phyloP scores from a whole-genome alignment of 1,140 invertebrate species.

The Heliconius melpomene region DNA sequence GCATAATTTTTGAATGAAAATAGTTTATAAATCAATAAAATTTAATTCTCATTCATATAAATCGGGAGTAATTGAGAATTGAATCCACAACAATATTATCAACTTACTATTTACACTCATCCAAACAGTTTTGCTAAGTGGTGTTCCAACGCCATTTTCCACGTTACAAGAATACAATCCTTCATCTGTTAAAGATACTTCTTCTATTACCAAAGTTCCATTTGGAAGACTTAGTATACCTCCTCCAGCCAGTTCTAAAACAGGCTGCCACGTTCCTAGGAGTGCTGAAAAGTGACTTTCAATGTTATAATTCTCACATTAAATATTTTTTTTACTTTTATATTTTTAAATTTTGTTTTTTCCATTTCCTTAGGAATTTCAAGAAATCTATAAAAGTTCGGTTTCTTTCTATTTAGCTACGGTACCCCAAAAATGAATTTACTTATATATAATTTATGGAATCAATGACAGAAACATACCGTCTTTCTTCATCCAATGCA shows the following conservation, averaged over 20 bases:
- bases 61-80: too few species aligned
- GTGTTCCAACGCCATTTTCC: conserved; percentile 91
- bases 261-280: conserved; percentile 78
- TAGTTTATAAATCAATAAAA: too few species aligned
- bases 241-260: conserved; percentile 82
- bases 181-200: conserved; percentile 87
- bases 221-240: conserved; percentile 83
- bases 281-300: conserved; percentile 51
- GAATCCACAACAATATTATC: background rate
- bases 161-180: conserved; percentile 93
- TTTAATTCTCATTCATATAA: too few species aligned
- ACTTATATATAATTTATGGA: too few species aligned
- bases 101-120: conserved; percentile 89
- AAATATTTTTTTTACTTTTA: too few species aligned
- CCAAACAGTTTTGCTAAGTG: conserved; percentile 89
- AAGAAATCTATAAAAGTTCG: too few species aligned
- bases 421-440: too few species aligned
- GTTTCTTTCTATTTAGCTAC: too few species aligned
- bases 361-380: too few species aligned
- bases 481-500: conserved; percentile 87
- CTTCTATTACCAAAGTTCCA: conserved; percentile 86
- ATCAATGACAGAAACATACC: conserved; percentile 59
- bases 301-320: too few species aligned
- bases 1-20: too few species aligned
- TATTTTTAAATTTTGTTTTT: too few species aligned